phyloP scores from a whole-genome alignment of 2,797 vertebrate genomes.

The Gastrophryne carolinensis region DNA sequence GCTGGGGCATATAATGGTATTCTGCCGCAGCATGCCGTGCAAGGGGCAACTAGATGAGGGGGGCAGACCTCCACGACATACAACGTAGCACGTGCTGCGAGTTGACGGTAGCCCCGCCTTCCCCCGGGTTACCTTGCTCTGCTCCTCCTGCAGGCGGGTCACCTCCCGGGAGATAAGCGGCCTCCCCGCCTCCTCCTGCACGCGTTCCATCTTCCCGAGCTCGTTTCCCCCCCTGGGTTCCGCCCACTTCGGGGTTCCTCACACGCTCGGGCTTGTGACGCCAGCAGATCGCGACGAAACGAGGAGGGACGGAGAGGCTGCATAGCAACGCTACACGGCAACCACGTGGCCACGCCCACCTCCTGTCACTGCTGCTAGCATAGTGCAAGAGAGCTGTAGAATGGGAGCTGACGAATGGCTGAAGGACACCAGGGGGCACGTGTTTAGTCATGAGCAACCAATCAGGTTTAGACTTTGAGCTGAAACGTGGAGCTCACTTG shows the following conservation, averaged over 20 bases:
- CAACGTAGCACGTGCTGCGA: background rate
- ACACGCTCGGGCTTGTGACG: background rate
- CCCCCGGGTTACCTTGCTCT: conserved; percentile 81
- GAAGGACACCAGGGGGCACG: no score
- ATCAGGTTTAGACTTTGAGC: no score
- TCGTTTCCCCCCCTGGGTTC: background rate
- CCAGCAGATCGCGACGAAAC: background rate
- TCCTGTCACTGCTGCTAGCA: no score
- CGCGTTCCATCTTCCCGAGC: conserved; percentile 63
- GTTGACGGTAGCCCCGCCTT: background rate
- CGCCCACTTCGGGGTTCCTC: background rate
- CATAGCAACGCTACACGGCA: conserved; percentile 14
- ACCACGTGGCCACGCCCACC: background rate
- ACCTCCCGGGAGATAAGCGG: conserved; percentile 68
- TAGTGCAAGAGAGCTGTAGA: no score
- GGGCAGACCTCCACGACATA: no score
- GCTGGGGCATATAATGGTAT: background rate
- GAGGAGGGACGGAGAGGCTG: background rate
- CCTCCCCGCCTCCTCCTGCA: conserved; percentile 41
- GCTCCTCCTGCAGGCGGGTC: conserved; percentile 82
- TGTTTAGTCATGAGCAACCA: no score
- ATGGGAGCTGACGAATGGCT: no score
- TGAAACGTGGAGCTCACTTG: no score
- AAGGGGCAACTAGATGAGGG: no score
- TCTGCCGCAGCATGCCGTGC: background rate